Base-by-base conservation (phyloP, 2,113 vertebrate species). In the Tricholaema leucomelas region DNA sequence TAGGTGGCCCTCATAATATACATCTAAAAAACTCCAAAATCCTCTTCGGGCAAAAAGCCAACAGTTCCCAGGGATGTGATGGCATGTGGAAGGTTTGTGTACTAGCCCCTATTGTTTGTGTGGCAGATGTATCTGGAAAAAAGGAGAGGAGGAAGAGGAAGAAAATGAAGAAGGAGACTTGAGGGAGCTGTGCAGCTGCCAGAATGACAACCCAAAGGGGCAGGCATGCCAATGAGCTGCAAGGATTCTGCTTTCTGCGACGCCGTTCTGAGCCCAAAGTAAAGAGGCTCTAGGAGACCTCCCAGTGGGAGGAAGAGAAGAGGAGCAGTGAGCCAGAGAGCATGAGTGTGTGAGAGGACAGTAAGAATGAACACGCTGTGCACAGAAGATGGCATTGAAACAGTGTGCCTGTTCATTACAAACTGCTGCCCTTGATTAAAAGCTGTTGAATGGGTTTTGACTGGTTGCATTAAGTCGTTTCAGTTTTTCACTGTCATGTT, bases 91-190 rank as follows among this genome's bases (percentile, higher is more conserved):
- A 67, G 20, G 35, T 54, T 86, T 88, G 31, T 84, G 55, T 48
- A 94, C 35, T 78, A 44, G 31, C 12, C 20, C 27, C 31, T 93
- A 12, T 80, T 91, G 18, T 84, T 65, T 92, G 30, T 38, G 12
- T 73, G 31, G 46, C 65, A 96, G 96, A 61, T 33, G 56, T 82
- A 73, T 79, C 91, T 71, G 93, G 71, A 28, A 97, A 96, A 94
- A 97, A 94, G 61, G 94, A 96, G 92, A 97, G 71, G 64, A 95
- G 82, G 86, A 96, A 92, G 95, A 94, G 89, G 85, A 96, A 91
- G 93, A 96, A 96, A 92, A 96, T 94, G 67, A 96, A 90, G 93
- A 96, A 92, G 65, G 92, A 96, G 79, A 95, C 96, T 92, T 97
- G 95, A 96, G 55, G n/a, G 72, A 90, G 56, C 75, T 67, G 31